Base-by-base conservation (phyloP, 2,113 vertebrate species). In the Oreocharis arfaki region DNA sequence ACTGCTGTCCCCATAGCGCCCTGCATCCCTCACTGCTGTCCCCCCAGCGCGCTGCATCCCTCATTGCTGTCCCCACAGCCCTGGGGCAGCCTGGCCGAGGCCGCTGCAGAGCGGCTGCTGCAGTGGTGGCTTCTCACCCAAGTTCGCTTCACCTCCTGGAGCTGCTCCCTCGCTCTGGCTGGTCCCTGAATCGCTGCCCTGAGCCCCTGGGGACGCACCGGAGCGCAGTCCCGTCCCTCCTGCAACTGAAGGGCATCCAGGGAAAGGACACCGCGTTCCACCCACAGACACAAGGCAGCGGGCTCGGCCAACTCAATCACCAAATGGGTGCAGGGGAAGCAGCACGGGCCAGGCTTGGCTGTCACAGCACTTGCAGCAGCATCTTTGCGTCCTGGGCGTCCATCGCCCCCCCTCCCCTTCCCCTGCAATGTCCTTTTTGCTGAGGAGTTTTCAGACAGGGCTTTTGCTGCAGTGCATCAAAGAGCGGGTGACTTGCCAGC, bases 391-490 rank as follows among this genome's bases (percentile, higher is more conserved):
- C 2, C 33, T 3, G 70, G 56, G 80, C 52, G 11, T 23, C 56
- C 50, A 7, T 16, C 1, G 37, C n/a, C 44, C 76, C 44, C 39
- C 82, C n/a, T 7, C 50, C 32, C 56, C n/a, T 49, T 50, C 37
- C 75, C 93, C 95, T 88, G 95, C 95, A 96, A 93, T 93, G 96
- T 90, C 94, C 94, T 97, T 94, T 87, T 69, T 13, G 89, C 77
- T 15, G 82, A 85, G 92, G 69, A 87, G 78, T 67, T 77, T 6
- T 56, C 91, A 70, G 68, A 56, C 61, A 16, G 88, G 87, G 85
- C 64, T 95, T 96, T 88, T 96, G 95, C 96, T 96, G 96, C 96
- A 97, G 95, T 96, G 96, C 96, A 93, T 94, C 96, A 92, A 16
- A 81, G 90, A 74, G 95, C 28, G 90, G 92, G 60, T 78, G 90